Base-by-base conservation (phyloP, 2,888 invertebrate species). In the Drosophila picticornis region DNA sequence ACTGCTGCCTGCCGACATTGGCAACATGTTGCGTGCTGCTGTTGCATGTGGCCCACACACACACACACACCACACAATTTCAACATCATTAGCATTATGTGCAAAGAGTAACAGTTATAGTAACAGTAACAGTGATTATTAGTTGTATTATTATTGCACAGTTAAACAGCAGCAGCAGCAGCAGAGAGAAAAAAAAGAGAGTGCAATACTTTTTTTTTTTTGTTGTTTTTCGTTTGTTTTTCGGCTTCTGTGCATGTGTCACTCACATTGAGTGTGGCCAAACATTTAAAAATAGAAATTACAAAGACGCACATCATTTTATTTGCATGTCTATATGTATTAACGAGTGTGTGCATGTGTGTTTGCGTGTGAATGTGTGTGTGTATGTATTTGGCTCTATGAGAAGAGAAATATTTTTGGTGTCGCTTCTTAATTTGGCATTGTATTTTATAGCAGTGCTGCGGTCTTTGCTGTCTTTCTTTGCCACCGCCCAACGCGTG, bases 351-450 rank as follows among this genome's bases (percentile, higher is more conserved):
- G 29, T 31, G 9, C 5, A 5, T 46, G 48, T 43, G 22, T 46
- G 43, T 36, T 22, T 29, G 29, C 34, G 58, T 4, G 7, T 31
- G 1, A 13, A 16, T 32, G 11, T 38, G 22, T 31, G 55, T 40
- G 19, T 52, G 27, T 51, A n/a, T 46, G 32, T 48, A 31, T 36
- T 7, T 38, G 56, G 10, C 31, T 31, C 10, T 55, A 22, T 62
- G 53, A 25, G 52, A 55, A 72, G 69, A 71, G 63, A 67, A 67
- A 71, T 66, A 61, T 71, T 48, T 56, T 56, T 46, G 68, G 58
- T 77, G 72, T 74, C 75, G 69, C 74, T 46, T 68, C 85, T 90
- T 77, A 78, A 90, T 88, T 87, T 87, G 88, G 90, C 74, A 77
- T 79, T 84, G 74, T 77, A 69, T 79, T 82, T 85, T 64, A 68